Base-by-base conservation (phyloP, 1,140 invertebrate genomes). In the Mycetomoellerius zeteki region DNA sequence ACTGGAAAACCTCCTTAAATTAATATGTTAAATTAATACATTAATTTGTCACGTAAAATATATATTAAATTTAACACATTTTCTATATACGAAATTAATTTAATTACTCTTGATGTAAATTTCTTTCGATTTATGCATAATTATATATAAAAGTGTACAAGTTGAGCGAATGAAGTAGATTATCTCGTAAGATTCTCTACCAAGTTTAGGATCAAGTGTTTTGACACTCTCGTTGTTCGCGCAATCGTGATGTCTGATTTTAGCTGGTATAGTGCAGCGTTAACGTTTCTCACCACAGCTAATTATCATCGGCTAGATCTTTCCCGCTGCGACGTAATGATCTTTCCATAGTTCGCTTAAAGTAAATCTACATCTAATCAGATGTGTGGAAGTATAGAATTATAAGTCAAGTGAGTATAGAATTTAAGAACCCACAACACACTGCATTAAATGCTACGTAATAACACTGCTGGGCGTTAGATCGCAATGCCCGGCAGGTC, bases 291-390 rank as follows among this genome's bases (percentile, higher is more conserved):
- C 80, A 82, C 67, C 80, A 82, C 67, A 54, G 24, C 3, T 58
- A 72, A 73, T 78, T 78, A 78, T 82, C 78, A 43, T 21, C 14
- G 27, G 33, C 19, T 73, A 12, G 24, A 82, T 82, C 80, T 82
- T 47, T 82, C 67, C n/a, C 24, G 24, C 67, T 73, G 37, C 33
- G 21, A 73, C 27, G 30, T 72, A 82, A 72, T 72, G 37, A 4
- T 14, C 54, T 60, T 50, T 47, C n/a, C 6, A 21, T 10, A 33
- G 14, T 16, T 82, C 30, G 52, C 67, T 47, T 82, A 72, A 71
- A 43, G 33, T 80, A 19, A 82, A 82, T 82, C 52, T 58, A 72
- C 78, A 27, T 72, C 24, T 72, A 82, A 82, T 73, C 80, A 82
- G 37, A 82, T 58, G 67, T n/a, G 16, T 47, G 30, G n/a, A 71